These are phyloP conservation scores for Colistium nudipinnis DNA, from an alignment of 2,113 vertebrate genomes.

Conservation along the genomic window DNA sequence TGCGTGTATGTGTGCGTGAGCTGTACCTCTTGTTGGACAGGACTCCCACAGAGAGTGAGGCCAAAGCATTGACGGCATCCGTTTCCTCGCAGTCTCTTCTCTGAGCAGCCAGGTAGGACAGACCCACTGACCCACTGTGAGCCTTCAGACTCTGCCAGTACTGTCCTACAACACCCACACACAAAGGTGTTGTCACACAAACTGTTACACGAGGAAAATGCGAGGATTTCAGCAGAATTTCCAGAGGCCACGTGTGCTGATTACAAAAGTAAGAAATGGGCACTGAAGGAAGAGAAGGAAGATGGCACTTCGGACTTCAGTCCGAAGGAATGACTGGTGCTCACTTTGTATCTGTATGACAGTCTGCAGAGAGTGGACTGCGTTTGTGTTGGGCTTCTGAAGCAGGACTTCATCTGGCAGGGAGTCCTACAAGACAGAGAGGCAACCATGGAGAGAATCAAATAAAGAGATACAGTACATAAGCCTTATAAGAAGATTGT, in stretches of 20 bases:
- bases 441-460: background rate
- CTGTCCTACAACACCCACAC: slow-evolving; percentile 82
- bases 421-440: slow-evolving; percentile 77
- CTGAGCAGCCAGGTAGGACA: slow-evolving; percentile 87
- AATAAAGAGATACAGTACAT: background rate
- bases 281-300: background rate
- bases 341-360: slow-evolving; percentile 93
- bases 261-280: background rate
- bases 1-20: background rate
- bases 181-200: slow-evolving; percentile 1
- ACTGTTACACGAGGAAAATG: background rate
- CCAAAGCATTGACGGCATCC: slow-evolving; percentile 92
- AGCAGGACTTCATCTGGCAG: slow-evolving; percentile 87
- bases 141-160: slow-evolving; percentile 91
- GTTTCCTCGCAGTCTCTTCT: slow-evolving; percentile 89
- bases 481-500: background rate
- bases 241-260: background rate
- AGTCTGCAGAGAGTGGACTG: slow-evolving; percentile 87
- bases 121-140: slow-evolving; percentile 79
- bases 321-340: slow-evolving; percentile 50
- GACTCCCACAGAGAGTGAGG: slow-evolving; percentile 90
- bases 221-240: background rate
- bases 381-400: slow-evolving; percentile 88
- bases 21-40: slow-evolving; percentile 86
- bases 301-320: background rate